Evolutionary conservation across 2,888 invertebrate genomes (phyloP), one percentile per base, ranked within the genome.

Genomic region (Lymantria dispar): DNA sequence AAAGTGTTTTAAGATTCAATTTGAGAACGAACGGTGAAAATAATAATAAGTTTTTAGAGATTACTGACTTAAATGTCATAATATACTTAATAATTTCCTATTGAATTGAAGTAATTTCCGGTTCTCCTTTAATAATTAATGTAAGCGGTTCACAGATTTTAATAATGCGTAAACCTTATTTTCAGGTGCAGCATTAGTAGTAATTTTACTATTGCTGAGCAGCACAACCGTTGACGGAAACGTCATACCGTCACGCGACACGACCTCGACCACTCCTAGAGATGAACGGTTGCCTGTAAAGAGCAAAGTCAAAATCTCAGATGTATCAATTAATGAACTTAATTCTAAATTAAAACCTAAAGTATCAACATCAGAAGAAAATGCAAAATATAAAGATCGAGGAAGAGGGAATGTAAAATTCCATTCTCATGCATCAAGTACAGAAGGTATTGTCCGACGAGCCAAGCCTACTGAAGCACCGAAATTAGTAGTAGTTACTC

Each of bases 181-280:
- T 90, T 36, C 86, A 91, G 91, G 90, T 84, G 90, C 83, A 75
- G 87, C 82, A 74, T 69, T 88, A 82, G 84, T 89, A 87, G 85
- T 88, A 57, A 80, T 74, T 56, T 58, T 91, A 83, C 87, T 91
- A 85, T 82, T 91, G 62, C 70, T 87, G 68, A 81, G 79, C 76
- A 76, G 80, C 80, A 80, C 83, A 61, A 60, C 76, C 68, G 84
- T 78, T 46, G 78, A 75, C 50, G 79, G 85, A 58, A 80, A 74
- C 61, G 78, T 83, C 48, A 67, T 87, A 60, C 83, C 85, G 52
- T n/a, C n/a, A 22, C 64, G 61, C 64, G 84, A 83, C 56, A 77
- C 81, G 56, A 78, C 76, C 58, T 63, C 81, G 56, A 76, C 80
- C 39, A 76, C 76, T 42, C 64, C 76, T 43, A 80, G 69, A 62